Evolutionary conservation across 2,888 invertebrate genomes (phyloP).

Genomic region (Amphiduros pacificus): DNA sequence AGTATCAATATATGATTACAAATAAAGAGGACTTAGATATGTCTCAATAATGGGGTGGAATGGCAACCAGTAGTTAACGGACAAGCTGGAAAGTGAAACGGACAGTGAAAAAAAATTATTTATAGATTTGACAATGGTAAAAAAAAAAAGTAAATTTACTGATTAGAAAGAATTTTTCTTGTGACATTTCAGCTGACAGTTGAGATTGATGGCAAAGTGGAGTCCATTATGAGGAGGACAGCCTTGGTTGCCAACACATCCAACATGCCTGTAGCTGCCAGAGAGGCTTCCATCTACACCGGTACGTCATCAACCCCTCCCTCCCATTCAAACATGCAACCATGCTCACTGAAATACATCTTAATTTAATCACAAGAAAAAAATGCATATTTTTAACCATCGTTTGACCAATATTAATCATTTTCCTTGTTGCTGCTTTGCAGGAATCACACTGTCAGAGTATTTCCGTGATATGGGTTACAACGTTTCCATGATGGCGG

Average conservation of each 20-base stretch:
- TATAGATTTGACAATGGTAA: no score
- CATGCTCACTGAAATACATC: no score
- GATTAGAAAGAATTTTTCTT: no score
- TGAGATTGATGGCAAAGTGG: conserved; percentile 89
- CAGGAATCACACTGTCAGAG: conserved; percentile 97
- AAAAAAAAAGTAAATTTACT: no score
- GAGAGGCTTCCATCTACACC: conserved; percentile 99
- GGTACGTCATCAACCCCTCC: conserved; percentile 64
- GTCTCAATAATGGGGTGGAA: no score
- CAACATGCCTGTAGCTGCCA: conserved; percentile 99
- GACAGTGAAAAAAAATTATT: no score
- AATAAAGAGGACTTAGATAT: no score
- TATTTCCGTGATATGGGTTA: conserved; percentile 98
- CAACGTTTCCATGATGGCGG: conserved; percentile 99
- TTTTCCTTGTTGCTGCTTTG: conserved; percentile 8
- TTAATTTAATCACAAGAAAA: neutral
- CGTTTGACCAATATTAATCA: neutral
- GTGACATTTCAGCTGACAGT: conserved; percentile 76
- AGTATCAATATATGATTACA: no score
- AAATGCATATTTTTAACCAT: neutral
- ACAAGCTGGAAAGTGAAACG: no score
- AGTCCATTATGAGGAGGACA: conserved; percentile 99
- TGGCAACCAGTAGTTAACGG: no score
- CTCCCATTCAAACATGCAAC: neutral
- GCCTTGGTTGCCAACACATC: conserved; percentile 99